These are phyloP conservation scores for Limnephilus rhombicus DNA, from an alignment of 2,888 invertebrate genomes.

Conservation along the genomic window DNA sequence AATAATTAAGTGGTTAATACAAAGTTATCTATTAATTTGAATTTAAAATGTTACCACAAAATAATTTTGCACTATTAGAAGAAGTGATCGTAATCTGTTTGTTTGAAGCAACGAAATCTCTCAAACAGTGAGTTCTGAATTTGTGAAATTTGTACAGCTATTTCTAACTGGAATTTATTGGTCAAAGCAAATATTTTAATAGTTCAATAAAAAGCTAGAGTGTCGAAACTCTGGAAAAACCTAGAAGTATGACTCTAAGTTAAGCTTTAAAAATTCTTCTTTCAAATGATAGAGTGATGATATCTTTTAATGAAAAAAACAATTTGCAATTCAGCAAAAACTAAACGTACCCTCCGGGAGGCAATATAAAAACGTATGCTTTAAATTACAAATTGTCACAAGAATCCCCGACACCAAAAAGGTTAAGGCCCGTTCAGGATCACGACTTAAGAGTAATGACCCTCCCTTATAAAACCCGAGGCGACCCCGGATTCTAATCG, in stretches of 20 bases:
- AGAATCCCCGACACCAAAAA: conserved; percentile 21
- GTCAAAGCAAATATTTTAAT: too few species aligned
- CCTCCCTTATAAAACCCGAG: conserved; percentile 29
- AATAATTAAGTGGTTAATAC: too few species aligned
- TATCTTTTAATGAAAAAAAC: background rate
- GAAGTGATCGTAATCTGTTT: too few species aligned
- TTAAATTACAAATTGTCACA: conserved; percentile 29
- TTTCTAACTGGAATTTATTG: too few species aligned
- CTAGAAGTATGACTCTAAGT: background rate
- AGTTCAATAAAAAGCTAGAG: too few species aligned
- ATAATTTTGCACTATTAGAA: too few species aligned
- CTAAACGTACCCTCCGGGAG: background rate
- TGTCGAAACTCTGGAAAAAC: background rate
- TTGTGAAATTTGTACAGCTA: too few species aligned
- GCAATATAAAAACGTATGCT: background rate
- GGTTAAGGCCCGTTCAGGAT: conserved; percentile 27
- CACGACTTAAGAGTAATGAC: conserved; percentile 33
- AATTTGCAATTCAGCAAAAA: background rate
- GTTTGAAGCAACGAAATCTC: too few species aligned
- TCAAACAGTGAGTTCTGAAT: too few species aligned
- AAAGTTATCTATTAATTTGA: too few species aligned
- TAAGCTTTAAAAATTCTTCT: background rate
- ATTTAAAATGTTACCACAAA: too few species aligned
- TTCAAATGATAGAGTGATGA: background rate
- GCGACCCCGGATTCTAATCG: conserved; percentile 29